Percentiles rank a stretch among this genome's conserved stretches.
phyloP scores from a whole-genome alignment of 2,888 invertebrate genomes.

The Drosophila aldrichi region DNA sequence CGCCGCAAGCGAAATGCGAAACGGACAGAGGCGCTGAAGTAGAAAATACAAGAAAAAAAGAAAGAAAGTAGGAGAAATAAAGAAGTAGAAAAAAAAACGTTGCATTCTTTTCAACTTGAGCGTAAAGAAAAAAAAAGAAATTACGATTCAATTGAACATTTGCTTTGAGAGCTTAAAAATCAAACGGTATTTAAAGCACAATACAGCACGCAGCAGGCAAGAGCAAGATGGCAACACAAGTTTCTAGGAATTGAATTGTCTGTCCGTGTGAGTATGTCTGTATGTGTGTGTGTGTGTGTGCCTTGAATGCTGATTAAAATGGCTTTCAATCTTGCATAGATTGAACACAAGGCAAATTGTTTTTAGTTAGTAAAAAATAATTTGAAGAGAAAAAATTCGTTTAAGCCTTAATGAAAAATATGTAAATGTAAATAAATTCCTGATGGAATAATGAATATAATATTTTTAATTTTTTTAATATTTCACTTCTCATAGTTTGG shows the following conservation, averaged over 20 bases:
- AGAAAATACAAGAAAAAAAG: conserved; percentile 7
- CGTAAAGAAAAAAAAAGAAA: neutral
- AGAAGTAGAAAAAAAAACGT: neutral
- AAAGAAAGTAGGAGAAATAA: neutral
- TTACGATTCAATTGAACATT: conserved; percentile 24
- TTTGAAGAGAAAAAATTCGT: neutral
- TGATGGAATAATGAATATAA: no score
- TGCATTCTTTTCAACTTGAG: conserved; percentile 45
- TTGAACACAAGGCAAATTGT: no score
- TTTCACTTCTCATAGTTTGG: no score
- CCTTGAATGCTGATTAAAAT: neutral
- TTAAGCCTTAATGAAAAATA: no score
- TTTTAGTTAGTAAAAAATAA: neutral
- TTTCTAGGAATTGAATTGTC: conserved; percentile 3
- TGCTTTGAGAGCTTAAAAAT: conserved; percentile 2
- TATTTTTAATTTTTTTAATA: no score
- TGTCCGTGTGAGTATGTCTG: neutral
- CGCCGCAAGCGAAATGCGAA: conserved; percentile 19
- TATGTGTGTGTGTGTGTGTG: neutral
- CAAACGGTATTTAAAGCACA: conserved; percentile 1
- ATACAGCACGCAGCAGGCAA: neutral
- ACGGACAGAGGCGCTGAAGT: conserved; percentile 16
- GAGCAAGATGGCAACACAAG: neutral
- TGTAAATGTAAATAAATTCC: no score
- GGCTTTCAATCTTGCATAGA: neutral